Evolutionary conservation across 1,140 invertebrate species (phyloP).

Genomic region (Matsumurasca onukii): DNA sequence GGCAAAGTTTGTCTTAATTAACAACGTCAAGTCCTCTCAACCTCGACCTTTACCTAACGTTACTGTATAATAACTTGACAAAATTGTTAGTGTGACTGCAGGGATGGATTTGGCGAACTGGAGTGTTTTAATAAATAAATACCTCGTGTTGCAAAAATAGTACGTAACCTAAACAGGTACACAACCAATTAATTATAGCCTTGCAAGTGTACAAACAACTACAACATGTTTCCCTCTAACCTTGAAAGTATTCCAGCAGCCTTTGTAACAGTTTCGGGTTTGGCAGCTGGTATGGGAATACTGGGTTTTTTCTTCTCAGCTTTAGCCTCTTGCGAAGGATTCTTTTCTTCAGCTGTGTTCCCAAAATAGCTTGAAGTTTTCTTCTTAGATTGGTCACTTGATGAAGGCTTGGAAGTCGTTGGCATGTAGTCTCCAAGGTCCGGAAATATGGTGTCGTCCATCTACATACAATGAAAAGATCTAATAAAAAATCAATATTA

Average conservation of each 20-base stretch:
- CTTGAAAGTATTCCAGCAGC: slow-evolving; percentile 56
- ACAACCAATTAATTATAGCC: too few relatives aligned
- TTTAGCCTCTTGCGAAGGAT: slow-evolving; percentile 36
- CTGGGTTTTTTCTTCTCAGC: slow-evolving; percentile 34
- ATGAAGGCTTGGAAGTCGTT: slow-evolving; percentile 32
- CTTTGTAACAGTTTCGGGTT: slow-evolving; percentile 36
- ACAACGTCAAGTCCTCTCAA: too few relatives aligned
- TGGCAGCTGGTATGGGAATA: slow-evolving; percentile 42
- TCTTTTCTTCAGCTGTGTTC: slow-evolving; percentile 43
- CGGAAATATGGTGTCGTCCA: slow-evolving; percentile 87
- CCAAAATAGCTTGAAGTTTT: slow-evolving; percentile 53
- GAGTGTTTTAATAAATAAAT: too few relatives aligned
- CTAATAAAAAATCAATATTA: slow-evolving; percentile 10
- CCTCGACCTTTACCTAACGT: too few relatives aligned
- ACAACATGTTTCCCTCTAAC: too few relatives aligned
- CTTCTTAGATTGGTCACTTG: slow-evolving; percentile 41
- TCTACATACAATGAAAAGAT: slow-evolving; percentile 30
- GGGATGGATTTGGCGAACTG: too few relatives aligned
- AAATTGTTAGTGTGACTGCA: too few relatives aligned
- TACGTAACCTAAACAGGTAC: too few relatives aligned
- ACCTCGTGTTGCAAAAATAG: too few relatives aligned
- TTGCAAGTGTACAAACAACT: too few relatives aligned
- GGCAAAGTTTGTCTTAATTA: too few relatives aligned
- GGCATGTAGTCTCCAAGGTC: slow-evolving; percentile 93
- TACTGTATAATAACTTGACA: too few relatives aligned